Evolutionary conservation across 2,113 vertebrate genomes (phyloP).

Genomic region (Seriola dumerili): DNA sequence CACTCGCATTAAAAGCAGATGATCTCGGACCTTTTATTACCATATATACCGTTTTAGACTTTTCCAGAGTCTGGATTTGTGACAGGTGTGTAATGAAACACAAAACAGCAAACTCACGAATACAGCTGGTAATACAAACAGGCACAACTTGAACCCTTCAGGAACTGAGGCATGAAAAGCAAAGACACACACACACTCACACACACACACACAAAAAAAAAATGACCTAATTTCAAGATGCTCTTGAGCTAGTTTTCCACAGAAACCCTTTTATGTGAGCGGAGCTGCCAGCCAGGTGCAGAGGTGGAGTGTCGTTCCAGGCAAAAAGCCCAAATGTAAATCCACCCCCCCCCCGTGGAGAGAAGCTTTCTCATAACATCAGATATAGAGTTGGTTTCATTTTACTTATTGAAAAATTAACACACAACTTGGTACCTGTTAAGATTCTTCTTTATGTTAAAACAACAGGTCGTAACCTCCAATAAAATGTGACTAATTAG

Average conservation of each 20-base stretch:
- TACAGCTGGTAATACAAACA: not conserved
- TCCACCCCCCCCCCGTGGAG: not conserved
- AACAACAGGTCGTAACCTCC: not conserved
- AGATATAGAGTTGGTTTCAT: not conserved
- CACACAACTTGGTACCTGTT: not conserved
- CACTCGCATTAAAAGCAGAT: not conserved
- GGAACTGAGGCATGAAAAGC: not conserved
- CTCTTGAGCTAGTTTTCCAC: not conserved
- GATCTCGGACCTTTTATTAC: too few species aligned
- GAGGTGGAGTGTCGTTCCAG: conserved; percentile 9
- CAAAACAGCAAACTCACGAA: not conserved
- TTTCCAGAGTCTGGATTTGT: not conserved
- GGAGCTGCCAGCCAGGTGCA: not conserved
- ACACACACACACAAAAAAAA: not conserved
- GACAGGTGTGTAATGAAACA: not conserved
- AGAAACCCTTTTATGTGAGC: not conserved
- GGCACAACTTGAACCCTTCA: not conserved
- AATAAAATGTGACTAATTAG: not conserved
- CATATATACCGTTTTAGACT: too few species aligned
- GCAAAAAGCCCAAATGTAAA: conserved; percentile 4
- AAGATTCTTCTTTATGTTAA: not conserved
- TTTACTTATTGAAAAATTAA: not conserved
- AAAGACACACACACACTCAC: not conserved
- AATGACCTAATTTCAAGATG: conserved; percentile 6
- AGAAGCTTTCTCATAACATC: not conserved